These are phyloP conservation scores for Hipparchia sbordonii DNA, from an alignment of 2,888 invertebrate species.

Conservation along the genomic window DNA sequence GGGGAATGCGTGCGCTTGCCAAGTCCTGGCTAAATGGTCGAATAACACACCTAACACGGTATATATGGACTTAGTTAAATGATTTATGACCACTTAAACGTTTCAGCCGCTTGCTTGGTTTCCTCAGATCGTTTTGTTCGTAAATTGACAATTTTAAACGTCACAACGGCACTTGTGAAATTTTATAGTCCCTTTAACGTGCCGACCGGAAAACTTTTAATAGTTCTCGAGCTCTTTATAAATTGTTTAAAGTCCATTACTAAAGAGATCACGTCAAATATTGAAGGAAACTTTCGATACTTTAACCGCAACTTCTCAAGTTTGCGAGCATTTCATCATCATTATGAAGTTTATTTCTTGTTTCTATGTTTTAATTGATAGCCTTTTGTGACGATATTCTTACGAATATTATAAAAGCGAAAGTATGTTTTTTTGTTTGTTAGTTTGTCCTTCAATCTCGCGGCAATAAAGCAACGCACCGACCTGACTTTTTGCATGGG, in stretches of 20 bases:
- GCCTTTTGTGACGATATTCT: background rate
- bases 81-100: conserved; percentile 5
- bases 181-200: conserved; percentile 16
- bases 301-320: conserved; percentile 3
- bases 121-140: background rate
- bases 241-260: conserved; percentile 21
- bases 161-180: conserved; percentile 9
- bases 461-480: too few relatives aligned
- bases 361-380: background rate
- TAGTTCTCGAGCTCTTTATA: conserved; percentile 16
- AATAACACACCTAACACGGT: too few relatives aligned
- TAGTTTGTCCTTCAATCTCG: too few relatives aligned
- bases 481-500: too few relatives aligned
- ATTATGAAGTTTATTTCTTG: background rate
- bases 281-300: conserved; percentile 8
- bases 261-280: conserved; percentile 21
- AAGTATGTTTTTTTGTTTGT: too few relatives aligned
- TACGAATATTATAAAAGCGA: background rate
- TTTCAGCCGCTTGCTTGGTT: background rate
- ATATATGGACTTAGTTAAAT: background rate
- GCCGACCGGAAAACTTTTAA: conserved; percentile 3
- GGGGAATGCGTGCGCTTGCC: too few relatives aligned
- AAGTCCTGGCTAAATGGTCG: too few relatives aligned
- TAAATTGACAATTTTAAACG: conserved; percentile 9
- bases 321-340: conserved; percentile 6